phyloP scores from a whole-genome alignment of 1,140 invertebrate species.

The Ylistrum balloti region DNA sequence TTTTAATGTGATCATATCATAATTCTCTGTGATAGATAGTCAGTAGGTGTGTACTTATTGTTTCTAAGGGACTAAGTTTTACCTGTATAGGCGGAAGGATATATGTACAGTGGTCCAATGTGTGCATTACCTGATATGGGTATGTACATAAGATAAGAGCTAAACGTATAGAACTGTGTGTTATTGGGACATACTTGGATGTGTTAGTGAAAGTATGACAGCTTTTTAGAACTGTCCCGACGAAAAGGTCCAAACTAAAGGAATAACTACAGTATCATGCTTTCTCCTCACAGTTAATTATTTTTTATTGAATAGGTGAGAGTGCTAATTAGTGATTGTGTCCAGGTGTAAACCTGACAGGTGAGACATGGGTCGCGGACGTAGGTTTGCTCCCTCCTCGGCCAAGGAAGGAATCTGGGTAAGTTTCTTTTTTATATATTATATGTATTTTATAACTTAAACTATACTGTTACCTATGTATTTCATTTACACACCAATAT shows the following conservation, averaged over 20 bases:
- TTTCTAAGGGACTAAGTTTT: conserved; percentile 18
- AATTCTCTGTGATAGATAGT: not conserved
- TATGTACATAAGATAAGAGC: not conserved
- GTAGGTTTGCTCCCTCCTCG: not conserved
- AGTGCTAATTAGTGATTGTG: conserved; percentile 28
- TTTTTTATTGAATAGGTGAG: conserved; percentile 32
- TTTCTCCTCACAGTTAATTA: not conserved
- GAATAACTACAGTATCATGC: not conserved
- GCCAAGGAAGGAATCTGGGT: conserved; percentile 30
- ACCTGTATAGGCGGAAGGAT: conserved; percentile 17
- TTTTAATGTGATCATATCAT: not conserved
- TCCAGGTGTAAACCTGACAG: conserved; percentile 27
- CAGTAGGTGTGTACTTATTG: not conserved
- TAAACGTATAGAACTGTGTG: not conserved
- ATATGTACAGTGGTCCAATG: not conserved
- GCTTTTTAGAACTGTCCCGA: not conserved
- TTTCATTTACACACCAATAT: too few species aligned
- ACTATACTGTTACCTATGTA: too few species aligned
- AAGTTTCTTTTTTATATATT: not conserved
- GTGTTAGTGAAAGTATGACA: conserved; percentile 28
- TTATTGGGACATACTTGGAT: not conserved
- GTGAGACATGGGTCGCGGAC: conserved; percentile 13
- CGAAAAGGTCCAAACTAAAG: not conserved
- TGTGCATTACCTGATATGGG: conserved; percentile 32
- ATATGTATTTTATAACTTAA: too few species aligned